Conservation (phyloP, 2,113 vertebrate species). For the Anhinga rufa region DNA sequence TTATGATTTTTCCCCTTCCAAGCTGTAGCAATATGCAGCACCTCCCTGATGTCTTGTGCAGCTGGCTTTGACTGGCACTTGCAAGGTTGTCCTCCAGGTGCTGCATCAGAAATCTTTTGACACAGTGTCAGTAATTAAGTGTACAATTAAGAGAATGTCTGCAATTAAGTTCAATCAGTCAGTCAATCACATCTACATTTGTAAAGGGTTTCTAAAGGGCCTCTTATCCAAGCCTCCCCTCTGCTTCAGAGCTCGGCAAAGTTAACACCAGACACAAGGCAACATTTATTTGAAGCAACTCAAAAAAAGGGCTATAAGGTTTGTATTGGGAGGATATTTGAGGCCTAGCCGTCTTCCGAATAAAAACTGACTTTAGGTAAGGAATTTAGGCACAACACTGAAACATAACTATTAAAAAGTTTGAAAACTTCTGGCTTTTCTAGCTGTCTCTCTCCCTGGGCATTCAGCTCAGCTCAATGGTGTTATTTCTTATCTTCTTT, state of each 20-base stretch:
- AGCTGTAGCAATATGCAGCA: background rate
- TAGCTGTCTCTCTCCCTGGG: background rate
- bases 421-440: background rate
- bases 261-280: background rate
- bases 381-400: background rate
- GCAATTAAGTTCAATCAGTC: constrained; percentile 71
- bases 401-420: background rate
- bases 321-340: background rate
- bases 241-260: background rate
- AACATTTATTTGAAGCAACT: background rate
- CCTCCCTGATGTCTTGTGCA: constrained; percentile 30
- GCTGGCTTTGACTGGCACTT: constrained; percentile 59
- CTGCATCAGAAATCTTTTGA: constrained; percentile 69
- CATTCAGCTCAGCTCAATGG: background rate
- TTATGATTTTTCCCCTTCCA: constrained; percentile 30
- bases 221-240: constrained; percentile 27
- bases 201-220: constrained; percentile 58
- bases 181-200: constrained; percentile 66
- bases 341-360: background rate
- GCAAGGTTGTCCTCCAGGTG: constrained; percentile 70
- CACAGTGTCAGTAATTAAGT: constrained; percentile 72
- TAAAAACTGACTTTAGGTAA: background rate
- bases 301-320: background rate
- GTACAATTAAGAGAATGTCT: constrained; percentile 68
- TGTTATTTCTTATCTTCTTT: background rate